Base-by-base conservation (phyloP, 30 jellyfish, hydroid and myxozoan genomes). In the Pseudorhiza aurosa region DNA sequence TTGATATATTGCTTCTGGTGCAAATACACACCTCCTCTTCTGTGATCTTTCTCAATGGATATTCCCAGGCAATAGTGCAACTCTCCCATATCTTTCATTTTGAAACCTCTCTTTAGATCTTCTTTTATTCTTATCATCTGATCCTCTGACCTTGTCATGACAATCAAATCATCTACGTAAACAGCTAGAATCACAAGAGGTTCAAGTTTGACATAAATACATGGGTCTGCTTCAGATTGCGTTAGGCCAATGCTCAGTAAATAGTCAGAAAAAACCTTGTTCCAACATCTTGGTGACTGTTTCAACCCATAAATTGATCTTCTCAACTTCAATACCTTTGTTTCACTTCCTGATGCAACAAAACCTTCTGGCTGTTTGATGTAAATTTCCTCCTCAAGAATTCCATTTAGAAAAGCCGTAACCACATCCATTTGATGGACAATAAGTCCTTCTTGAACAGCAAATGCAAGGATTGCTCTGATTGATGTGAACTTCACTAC, bases 211-310 rank as follows among this genome's bases (percentile, higher is more conserved):
- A 22, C 35, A 36, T 55, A 58, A 27, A 56, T 27, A 56, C 88
- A 75, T 21, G 83, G 76, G 56, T 50, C 81, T 21, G 83, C 88
- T 24, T 37, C 39, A 30, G 51, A 21, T 56, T 42, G 77, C 8
- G 33, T 37, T 35, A 21, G 59, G 2, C 53, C 67, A 39, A 80
- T 50, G 4, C 37, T 67, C 33, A 53, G 19, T 25, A 75, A 28
- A 44, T 22, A 56, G 27, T 58, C 33, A 58, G 62, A 12, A n/a
- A 75, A 50, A 8, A 49, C 59, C 25, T 9, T 44, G 33, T 44
- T 44, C 88, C 82, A 75, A 31, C 88, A 75, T 42, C 88, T 56
- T 72, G 82, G 17, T 12, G 83, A 56, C 33, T 75, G 82, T 58
- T 75, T 55, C 67, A 75, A 32, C 14, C 88, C 88, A 44, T 75